phyloP scores from a whole-genome alignment of 2,888 invertebrate species.

The Synergus japonicus region DNA sequence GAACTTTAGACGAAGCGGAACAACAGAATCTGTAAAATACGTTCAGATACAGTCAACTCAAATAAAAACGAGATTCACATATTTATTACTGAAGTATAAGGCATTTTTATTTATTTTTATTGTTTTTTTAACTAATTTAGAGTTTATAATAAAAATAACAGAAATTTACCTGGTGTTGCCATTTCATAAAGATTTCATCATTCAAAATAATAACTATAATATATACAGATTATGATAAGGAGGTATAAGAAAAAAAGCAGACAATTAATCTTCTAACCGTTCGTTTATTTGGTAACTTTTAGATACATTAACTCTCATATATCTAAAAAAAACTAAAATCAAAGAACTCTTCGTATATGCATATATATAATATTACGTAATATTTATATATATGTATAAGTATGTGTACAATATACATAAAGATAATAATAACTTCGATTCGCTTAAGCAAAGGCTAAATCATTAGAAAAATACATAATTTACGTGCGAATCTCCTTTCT shows the following conservation, averaged over 20 bases:
- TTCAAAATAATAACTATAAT: background rate
- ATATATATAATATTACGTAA: constrained; percentile 50
- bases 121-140: background rate
- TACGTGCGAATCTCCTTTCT: constrained; percentile 58
- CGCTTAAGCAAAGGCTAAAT: constrained; percentile 65
- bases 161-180: no score
- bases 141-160: no score
- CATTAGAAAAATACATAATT: constrained; percentile 75
- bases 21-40: constrained; percentile 28
- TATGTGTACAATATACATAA: constrained; percentile 47
- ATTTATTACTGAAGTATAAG: no score
- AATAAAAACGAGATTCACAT: background rate
- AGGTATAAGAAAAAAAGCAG: background rate
- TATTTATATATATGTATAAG: constrained; percentile 50
- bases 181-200: no score
- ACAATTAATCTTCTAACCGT: constrained; percentile 69
- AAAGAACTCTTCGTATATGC: constrained; percentile 57
- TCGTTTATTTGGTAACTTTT: constrained; percentile 76
- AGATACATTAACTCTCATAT: constrained; percentile 68
- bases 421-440: constrained; percentile 60
- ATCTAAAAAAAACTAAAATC: constrained; percentile 51
- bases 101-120: background rate
- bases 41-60: background rate
- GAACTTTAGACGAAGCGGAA: constrained; percentile 15
- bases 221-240: background rate